Evolutionary conservation across 2,113 vertebrate genomes (phyloP), one percentile per base, ranked within the genome.

Genomic region (Leucopsar rothschildi): DNA sequence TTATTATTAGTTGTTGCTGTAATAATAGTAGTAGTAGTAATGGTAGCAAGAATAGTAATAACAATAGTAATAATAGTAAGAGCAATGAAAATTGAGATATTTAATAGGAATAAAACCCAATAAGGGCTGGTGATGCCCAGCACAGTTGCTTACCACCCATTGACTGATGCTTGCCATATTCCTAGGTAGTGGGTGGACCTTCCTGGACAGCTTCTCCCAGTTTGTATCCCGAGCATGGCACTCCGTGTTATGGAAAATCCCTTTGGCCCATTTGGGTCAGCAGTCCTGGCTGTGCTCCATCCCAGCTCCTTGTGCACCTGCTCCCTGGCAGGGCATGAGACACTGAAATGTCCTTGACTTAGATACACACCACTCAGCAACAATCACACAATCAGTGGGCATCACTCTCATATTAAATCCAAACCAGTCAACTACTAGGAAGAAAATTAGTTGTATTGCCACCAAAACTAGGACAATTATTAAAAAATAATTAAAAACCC

Each of bases 391-490:
- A 37, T 23, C 52, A 11, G 4, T 44, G 8, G 24, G 27, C 29
- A 52, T 52, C 27, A 59, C 24, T 59, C 45, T 45, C 37, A 17
- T 37, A 14, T 28, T 45, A 20, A 73, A 66, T 59, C 18, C 68
- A 73, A 73, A 45, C 13, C 15, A 33, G 15, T 8, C 52, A 52
- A 19, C 19, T 24, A 14, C 9, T 29, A 44, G 23, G 27, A 57
- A 39, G 1, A 73, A 59, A 52, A 45, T 44, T 20, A 28, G 22
- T 27, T 52, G 2, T 59, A 45, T 37, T 1, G 0, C 20, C 28
- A 59, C 21, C 44, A 81, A 66, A 81, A 59, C 27, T 24, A 52
- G 23, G 15, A n/a, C 5, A 52, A 52, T 14, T 66, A 39, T 11
- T 25, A 40, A 49, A 40, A 40, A 56, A 3, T 35, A 35, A 6